Evolutionary conservation across 1,140 invertebrate genomes (phyloP).

Genomic region (Dryas iulia): DNA sequence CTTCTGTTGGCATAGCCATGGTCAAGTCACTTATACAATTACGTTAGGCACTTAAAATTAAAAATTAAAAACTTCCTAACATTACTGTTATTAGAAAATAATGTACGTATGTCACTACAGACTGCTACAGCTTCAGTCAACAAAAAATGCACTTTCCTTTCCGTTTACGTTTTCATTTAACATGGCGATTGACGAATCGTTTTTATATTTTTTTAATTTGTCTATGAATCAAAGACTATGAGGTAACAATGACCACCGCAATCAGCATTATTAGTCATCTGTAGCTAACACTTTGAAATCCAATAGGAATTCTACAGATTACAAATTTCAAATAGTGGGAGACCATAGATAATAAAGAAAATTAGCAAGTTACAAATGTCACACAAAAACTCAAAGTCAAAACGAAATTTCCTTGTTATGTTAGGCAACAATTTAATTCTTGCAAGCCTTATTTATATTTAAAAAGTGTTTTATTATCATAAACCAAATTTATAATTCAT

Average conservation of each 20-base stretch:
- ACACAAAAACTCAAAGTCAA: neutral
- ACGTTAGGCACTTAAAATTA: conserved; percentile 3
- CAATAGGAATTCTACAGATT: neutral
- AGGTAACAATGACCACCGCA: no score
- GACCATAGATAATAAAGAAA: no score
- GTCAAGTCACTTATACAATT: conserved; percentile 11
- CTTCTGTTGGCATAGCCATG: conserved; percentile 60
- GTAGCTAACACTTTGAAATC: neutral
- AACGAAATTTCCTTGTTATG: neutral
- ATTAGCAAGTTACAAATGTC: no score
- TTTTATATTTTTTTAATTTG: conserved; percentile 27
- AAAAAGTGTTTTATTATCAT: neutral
- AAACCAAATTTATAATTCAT: neutral
- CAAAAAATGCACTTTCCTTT: conserved; percentile 66
- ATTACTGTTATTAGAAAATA: conserved; percentile 43
- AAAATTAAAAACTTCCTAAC: conserved; percentile 40
- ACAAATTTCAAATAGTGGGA: no score
- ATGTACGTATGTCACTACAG: conserved; percentile 34
- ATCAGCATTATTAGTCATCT: neutral
- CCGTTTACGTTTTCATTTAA: conserved; percentile 72
- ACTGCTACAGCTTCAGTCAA: conserved; percentile 41
- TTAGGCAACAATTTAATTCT: neutral
- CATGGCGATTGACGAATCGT: conserved; percentile 54
- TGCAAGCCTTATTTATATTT: neutral
- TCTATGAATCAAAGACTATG: conserved; percentile 17